These are phyloP conservation scores for Azemiops feae DNA, from an alignment of 2,113 vertebrate genomes.

Conservation along the genomic window DNA sequence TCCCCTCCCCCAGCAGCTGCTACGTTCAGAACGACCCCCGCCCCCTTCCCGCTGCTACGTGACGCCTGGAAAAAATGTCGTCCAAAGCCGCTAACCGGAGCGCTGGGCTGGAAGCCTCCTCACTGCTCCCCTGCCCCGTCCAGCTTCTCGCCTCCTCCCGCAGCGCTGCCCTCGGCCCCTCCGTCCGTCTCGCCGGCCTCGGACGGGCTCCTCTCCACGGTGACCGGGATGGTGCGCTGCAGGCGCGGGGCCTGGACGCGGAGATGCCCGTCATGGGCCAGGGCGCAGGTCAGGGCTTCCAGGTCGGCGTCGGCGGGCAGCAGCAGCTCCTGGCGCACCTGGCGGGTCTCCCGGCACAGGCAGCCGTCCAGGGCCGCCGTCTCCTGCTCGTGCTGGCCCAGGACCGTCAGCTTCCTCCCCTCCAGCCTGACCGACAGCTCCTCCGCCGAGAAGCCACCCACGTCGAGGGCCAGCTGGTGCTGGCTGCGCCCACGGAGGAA, in stretches of 20 bases:
- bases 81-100: too few species aligned
- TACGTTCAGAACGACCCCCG: background rate
- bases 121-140: background rate
- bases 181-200: accelerated
- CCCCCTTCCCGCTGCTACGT: too few species aligned
- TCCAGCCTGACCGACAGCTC: background rate
- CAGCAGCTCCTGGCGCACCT: background rate
- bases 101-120: background rate
- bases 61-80: too few species aligned
- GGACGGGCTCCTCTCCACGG: background rate
- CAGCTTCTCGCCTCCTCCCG: background rate
- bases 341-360: background rate
- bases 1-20: background rate
- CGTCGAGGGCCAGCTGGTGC: background rate
- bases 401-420: background rate
- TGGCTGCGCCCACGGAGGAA: accelerated
- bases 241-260: background rate
- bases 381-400: background rate
- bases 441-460: background rate
- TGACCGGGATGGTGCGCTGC: background rate
- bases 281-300: background rate
- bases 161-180: too few species aligned
- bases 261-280: background rate
- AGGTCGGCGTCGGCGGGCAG: background rate
- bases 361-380: background rate